phyloP scores from a whole-genome alignment of 2,888 invertebrate species.

The Amaurobius ferox region DNA sequence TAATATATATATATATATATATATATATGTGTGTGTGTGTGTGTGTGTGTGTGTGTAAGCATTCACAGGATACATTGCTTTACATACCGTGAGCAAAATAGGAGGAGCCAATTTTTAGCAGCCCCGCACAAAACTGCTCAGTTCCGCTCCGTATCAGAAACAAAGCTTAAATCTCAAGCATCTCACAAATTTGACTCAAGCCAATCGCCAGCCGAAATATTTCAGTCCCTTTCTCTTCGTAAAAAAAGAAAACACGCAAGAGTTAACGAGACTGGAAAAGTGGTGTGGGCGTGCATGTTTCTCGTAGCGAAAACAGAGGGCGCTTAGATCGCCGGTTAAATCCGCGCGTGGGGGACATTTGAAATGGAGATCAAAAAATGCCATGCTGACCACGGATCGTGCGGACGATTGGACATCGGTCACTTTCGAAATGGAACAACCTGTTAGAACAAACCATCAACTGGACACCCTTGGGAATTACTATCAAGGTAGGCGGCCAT shows the following conservation, averaged over 20 bases:
- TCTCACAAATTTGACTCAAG: background rate
- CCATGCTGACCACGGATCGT: conserved; percentile 3
- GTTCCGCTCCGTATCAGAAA: too few species aligned
- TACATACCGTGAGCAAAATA: too few species aligned
- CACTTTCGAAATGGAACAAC: background rate
- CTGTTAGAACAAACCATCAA: background rate
- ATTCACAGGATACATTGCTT: too few species aligned
- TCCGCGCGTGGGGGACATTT: conserved; percentile 2
- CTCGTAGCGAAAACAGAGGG: background rate
- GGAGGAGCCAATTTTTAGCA: too few species aligned
- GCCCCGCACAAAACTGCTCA: too few species aligned
- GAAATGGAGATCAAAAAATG: conserved; percentile 10
- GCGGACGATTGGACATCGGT: background rate
- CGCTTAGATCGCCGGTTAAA: background rate
- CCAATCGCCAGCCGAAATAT: background rate
- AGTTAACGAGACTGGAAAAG: background rate
- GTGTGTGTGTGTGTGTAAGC: too few species aligned
- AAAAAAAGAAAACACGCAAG: background rate
- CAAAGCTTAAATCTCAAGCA: too few species aligned
- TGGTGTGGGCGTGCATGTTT: background rate
- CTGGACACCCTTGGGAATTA: background rate
- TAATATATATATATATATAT: too few species aligned
- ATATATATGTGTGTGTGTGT: too few species aligned
- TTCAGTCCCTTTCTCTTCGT: background rate
- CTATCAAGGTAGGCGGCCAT: background rate